Evolutionary conservation across 2,888 invertebrate genomes (phyloP), one percentile per base, ranked within the genome.

Genomic region (Drosophila birchii): DNA sequence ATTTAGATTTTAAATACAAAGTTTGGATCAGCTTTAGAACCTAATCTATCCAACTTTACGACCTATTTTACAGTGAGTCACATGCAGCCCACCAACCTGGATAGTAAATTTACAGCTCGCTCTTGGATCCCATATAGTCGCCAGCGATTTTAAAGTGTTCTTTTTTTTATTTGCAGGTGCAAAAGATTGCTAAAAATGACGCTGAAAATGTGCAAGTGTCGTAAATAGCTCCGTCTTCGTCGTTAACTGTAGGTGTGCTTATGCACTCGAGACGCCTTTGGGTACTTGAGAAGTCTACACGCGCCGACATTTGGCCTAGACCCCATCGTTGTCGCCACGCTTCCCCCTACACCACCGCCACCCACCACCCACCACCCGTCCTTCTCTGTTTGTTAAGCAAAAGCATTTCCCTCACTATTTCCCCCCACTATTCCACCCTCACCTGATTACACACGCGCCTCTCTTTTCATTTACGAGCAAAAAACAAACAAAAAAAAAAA

Each of bases 221-320:
- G 78, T 78, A 68, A 73, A 61, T 64, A 59, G 47, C 63, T 36
- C 32, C 41, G 39, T 47, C 32, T 9, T 16, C 29, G n/a, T 43
- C 64, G 18, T 44, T 20, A 14, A 44, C 62, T 29, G 26, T 26
- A 26, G 26, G 67, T 75, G 59, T 63, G 75, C 54, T 68, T 68
- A 75, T 79, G 80, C 76, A 88, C 86, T 84, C 68, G 86, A 82
- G 88, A 88, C 83, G 83, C 71, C 78, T 62, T 62, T 62, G 61
- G 66, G 58, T 69, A 86, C 83, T 88, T 78, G 73, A 84, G 58
- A 69, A 79, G 73, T 79, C 79, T 79, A 88, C 83, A 84, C 83
- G 83, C 83, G 83, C 86, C 75, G 68, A 54, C 57, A 55, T 66
- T 68, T 78, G 78, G 78, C 76, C 57, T 72, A 73, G 74, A 64